These are phyloP conservation scores for Pammene fasciana DNA, from an alignment of 2,888 invertebrate species.

Conservation along the genomic window DNA sequence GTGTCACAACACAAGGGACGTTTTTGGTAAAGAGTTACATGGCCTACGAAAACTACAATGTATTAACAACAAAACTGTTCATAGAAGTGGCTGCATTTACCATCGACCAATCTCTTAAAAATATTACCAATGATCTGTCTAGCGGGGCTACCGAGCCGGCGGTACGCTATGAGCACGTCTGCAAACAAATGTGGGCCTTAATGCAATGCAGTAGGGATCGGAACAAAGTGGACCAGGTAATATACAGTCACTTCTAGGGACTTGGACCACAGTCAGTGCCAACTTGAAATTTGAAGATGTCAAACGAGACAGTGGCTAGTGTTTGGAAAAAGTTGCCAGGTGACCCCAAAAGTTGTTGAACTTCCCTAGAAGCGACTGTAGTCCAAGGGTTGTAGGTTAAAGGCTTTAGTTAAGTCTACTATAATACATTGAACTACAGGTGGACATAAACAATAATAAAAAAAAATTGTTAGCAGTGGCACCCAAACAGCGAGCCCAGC, in stretches of 20 bases:
- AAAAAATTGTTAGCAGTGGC: constrained; percentile 98
- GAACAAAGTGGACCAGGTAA: constrained; percentile 26
- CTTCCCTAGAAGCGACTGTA: constrained; percentile 23
- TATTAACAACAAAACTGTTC: not conserved
- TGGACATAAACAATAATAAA: constrained; percentile 74
- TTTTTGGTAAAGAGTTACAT: not conserved
- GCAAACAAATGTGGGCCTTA: constrained; percentile 63
- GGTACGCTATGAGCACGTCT: constrained; percentile 72
- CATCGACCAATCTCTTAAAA: constrained; percentile 66
- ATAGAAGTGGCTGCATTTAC: constrained; percentile 70
- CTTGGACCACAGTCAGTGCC: constrained; percentile 20
- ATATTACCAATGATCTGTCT: constrained; percentile 66
- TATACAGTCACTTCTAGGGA: constrained; percentile 55
- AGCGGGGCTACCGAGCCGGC: constrained; percentile 62
- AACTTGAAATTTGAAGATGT: not conserved
- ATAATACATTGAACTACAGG: too few species aligned
- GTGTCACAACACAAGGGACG: too few species aligned
- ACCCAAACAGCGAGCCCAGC: constrained; percentile 96
- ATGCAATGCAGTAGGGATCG: not conserved
- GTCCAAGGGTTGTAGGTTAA: constrained; percentile 1
- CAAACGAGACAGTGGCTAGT: too few species aligned
- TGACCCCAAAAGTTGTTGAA: too few species aligned
- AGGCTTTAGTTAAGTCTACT: not conserved
- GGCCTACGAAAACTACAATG: not conserved
- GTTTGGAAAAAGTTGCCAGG: too few species aligned